phyloP scores from a whole-genome alignment of 2,797 vertebrate species.

The Erethizon dorsatum region DNA sequence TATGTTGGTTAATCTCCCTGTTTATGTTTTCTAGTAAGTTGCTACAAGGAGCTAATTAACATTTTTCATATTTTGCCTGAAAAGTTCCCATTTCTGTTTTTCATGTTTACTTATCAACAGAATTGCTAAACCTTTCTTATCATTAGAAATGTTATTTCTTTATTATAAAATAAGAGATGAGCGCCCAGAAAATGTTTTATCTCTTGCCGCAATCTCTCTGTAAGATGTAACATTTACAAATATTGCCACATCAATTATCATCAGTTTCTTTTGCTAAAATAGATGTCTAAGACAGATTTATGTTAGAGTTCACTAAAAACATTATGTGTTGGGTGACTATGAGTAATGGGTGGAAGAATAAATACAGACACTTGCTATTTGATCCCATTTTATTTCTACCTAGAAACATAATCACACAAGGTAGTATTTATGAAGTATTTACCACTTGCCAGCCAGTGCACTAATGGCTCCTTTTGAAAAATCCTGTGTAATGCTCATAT shows the following conservation, averaged over 20 bases:
- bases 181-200: neutral
- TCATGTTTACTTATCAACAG: neutral
- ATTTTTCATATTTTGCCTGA: neutral
- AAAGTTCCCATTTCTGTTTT: neutral
- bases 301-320: neutral
- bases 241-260: too few species aligned
- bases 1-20: neutral
- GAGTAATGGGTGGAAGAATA: neutral
- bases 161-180: neutral
- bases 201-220: neutral
- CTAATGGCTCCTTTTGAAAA: constrained; percentile 36
- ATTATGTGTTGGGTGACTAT: neutral
- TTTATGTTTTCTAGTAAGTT: neutral
- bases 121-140: neutral
- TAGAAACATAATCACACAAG: neutral
- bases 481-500: neutral
- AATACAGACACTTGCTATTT: neutral
- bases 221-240: neutral
- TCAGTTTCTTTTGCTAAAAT: neutral
- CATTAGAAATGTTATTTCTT: neutral
- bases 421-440: neutral
- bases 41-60: neutral
- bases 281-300: neutral
- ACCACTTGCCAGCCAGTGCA: neutral
- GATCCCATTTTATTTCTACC: neutral